phyloP scores from a whole-genome alignment of 2,797 vertebrate species.

The Podarcis lilfordi region DNA sequence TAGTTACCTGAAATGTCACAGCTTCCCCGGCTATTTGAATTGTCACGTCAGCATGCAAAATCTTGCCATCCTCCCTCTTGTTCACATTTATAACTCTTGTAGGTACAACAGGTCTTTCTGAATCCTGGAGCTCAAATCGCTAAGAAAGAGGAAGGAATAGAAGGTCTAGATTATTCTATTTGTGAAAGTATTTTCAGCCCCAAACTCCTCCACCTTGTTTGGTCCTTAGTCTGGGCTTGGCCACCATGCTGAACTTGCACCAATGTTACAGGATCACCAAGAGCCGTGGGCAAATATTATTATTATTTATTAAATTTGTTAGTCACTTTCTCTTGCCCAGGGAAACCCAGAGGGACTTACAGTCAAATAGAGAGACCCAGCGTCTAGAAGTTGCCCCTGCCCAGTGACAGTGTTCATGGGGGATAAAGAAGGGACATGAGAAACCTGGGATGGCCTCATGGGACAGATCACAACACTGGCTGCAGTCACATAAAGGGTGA shows the following conservation, averaged over 20 bases:
- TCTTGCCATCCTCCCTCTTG: conserved; percentile 44
- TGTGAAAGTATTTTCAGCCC: not conserved
- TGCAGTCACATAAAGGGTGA: not conserved
- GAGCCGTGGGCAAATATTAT: too few relatives aligned
- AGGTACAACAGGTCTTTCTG: conserved; percentile 69
- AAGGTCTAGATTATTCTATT: not conserved
- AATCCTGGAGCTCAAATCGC: conserved; percentile 90
- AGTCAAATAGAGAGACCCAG: not conserved
- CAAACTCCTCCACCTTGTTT: not conserved
- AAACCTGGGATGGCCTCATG: not conserved
- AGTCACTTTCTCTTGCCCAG: too few relatives aligned
- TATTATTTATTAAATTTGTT: too few relatives aligned
- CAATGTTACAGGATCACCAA: not conserved
- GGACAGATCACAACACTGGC: not conserved
- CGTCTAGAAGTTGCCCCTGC: not conserved
- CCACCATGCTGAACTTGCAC: not conserved
- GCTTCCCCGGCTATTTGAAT: conserved; percentile 81
- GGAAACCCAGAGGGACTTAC: too few relatives aligned
- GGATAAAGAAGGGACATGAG: too few relatives aligned
- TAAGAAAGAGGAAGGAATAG: conserved; percentile 61
- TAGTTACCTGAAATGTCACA: conserved; percentile 87
- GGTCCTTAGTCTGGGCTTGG: not conserved
- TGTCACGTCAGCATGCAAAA: conserved; percentile 82
- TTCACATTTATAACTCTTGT: conserved; percentile 78
- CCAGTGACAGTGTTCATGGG: not conserved